These are phyloP conservation scores for Sebastes vulpes DNA, from an alignment of 2,797 vertebrate species.

Conservation along the genomic window DNA sequence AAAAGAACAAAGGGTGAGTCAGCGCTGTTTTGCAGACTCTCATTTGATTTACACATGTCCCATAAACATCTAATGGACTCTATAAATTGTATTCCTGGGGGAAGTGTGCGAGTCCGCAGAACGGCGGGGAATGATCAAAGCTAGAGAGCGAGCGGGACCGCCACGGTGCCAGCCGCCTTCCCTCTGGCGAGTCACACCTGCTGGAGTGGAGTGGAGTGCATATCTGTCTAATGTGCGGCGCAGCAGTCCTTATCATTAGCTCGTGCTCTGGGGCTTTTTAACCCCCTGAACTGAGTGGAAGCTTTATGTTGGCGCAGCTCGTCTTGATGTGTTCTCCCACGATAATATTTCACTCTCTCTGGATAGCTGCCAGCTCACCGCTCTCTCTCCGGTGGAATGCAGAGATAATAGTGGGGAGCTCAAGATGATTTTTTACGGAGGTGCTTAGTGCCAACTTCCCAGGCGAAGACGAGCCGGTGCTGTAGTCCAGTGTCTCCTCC, in stretches of 20 bases:
- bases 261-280: constrained; percentile 66
- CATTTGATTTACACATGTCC: constrained; percentile 68
- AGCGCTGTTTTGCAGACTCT: constrained; percentile 39
- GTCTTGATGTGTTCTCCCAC: constrained; percentile 66
- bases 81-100: constrained; percentile 60
- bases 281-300: constrained; percentile 56
- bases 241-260: constrained; percentile 58
- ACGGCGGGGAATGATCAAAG: constrained; percentile 52
- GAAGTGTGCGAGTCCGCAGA: constrained; percentile 18
- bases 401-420: constrained; percentile 64
- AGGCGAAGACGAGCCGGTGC: constrained; percentile 9
- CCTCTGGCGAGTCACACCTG: constrained; percentile 62
- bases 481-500: constrained; percentile 9
- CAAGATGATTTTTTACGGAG: constrained; percentile 54
- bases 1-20: constrained; percentile 60
- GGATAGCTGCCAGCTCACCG: constrained; percentile 50
- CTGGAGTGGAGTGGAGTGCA: constrained; percentile 31
- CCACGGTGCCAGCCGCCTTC: constrained; percentile 33
- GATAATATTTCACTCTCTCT: constrained; percentile 72
- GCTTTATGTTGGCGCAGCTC: constrained; percentile 52
- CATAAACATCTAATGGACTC: constrained; percentile 75
- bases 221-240: constrained; percentile 36
- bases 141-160: constrained; percentile 33
- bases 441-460: constrained; percentile 60
- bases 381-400: constrained; percentile 65